These are phyloP conservation scores for Cynocephalus volans DNA, from an alignment of 2,113 vertebrate species.

Conservation along the genomic window DNA sequence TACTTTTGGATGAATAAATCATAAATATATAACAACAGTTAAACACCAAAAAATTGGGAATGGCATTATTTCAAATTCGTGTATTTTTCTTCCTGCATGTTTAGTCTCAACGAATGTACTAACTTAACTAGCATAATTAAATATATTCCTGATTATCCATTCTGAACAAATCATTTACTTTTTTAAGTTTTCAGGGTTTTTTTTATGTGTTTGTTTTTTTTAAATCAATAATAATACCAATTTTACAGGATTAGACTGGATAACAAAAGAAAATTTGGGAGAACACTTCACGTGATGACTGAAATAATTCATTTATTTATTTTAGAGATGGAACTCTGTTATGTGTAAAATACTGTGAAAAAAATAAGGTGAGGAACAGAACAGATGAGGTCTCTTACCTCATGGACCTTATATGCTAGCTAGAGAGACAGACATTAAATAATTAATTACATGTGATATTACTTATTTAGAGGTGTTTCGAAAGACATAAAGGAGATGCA, in stretches of 20 bases:
- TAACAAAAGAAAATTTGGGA: neutral
- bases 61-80: neutral
- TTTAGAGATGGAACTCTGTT: neutral
- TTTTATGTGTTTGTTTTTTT: neutral
- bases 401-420: neutral
- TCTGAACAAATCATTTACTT: neutral
- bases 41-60: neutral
- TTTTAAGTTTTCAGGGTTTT: neutral
- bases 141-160: neutral
- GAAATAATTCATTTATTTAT: neutral
- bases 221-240: neutral
- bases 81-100: neutral
- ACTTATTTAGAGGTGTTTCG: neutral
- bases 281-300: neutral
- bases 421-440: neutral
- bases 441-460: neutral
- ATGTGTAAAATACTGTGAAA: neutral
- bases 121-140: neutral
- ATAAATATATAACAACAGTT: neutral
- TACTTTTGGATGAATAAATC: neutral
- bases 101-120: neutral
- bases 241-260: neutral
- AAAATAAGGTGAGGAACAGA: neutral
- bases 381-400: neutral
- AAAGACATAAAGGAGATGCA: neutral